phyloP scores from a whole-genome alignment of 2,888 invertebrate species.

The Quadroppia sp. region DNA sequence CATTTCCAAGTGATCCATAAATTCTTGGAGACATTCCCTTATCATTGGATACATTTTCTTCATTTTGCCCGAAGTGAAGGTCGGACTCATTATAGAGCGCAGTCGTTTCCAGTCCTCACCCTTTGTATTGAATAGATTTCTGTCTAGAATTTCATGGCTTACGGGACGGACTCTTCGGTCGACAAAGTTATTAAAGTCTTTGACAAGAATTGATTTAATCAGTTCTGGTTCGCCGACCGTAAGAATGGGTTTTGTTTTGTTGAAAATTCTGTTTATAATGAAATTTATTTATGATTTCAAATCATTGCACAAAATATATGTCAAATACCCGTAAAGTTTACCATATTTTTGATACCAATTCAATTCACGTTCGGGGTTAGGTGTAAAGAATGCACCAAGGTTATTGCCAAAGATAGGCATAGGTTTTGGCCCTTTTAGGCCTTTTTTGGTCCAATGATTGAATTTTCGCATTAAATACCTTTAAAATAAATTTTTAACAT shows the following conservation, averaged over 20 bases:
- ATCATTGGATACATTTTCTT: slow-evolving; percentile 29
- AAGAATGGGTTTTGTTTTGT: not conserved
- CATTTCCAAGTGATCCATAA: not conserved
- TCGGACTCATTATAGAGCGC: slow-evolving; percentile 34
- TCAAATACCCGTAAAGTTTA: not conserved
- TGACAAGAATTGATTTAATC: not conserved
- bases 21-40: not conserved
- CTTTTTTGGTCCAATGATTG: not conserved
- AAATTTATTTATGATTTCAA: not conserved
- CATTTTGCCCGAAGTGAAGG: slow-evolving; percentile 39
- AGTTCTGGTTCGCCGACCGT: not conserved
- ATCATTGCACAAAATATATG: not conserved
- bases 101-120: slow-evolving; percentile 37
- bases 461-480: not conserved
- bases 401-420: not conserved
- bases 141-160: too few relatives aligned
- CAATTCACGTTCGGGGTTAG: not conserved
- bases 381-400: not conserved
- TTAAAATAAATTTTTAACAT: too few relatives aligned
- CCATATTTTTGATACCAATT: not conserved
- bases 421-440: not conserved
- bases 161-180: too few relatives aligned
- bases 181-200: not conserved
- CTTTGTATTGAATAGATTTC: not conserved
- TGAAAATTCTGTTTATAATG: not conserved